Evolutionary conservation across 2,888 invertebrate species (phyloP), one percentile per base, ranked within the genome.

Genomic region (Drosophila neotestacea): DNA sequence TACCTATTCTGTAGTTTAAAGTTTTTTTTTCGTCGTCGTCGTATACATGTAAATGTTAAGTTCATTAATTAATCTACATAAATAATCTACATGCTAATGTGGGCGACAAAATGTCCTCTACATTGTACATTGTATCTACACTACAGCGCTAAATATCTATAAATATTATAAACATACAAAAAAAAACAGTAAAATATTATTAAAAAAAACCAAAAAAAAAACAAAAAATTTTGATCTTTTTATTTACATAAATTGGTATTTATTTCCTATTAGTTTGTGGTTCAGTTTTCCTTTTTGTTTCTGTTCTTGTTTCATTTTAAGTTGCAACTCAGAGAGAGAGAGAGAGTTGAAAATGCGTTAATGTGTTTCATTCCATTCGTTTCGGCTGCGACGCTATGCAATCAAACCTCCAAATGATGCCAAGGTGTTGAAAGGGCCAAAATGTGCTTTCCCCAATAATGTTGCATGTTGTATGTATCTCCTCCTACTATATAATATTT

Each of bases 101-200:
- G 30, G 61, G 60, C 58, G 58, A 63, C 69, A 55, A 32, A 47
- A 87, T 83, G 88, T 83, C 71, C 34, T 79, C 67, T 76, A 70
- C 88, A 81, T 70, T 82, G 81, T 82, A 87, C 65, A 82, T 82
- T 82, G 82, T 87, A 87, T 71, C 85, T 88, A 79, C 88, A 82
- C 81, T 87, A 85, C 65, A 70, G 70, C 78, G 70, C 79, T 83
- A 88, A 85, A 73, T 73, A 79, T 64, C 65, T 75, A 82, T 83
- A 84, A 77, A 75, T 80, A 85, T 83, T 86, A 75, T 83, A 83
- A 77, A 85, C 81, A 85, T 87, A 77, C 77, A 86, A 62, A 72
- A 73, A 83, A 75, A 88, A 88, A 88, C 78, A 70, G 76, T 81
- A 87, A 87, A 88, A 86, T 83, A 80, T 80, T 88, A 83, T 73